Base-by-base conservation (phyloP, 2,113 vertebrate genomes). In the Todiramphus saurophagus region DNA sequence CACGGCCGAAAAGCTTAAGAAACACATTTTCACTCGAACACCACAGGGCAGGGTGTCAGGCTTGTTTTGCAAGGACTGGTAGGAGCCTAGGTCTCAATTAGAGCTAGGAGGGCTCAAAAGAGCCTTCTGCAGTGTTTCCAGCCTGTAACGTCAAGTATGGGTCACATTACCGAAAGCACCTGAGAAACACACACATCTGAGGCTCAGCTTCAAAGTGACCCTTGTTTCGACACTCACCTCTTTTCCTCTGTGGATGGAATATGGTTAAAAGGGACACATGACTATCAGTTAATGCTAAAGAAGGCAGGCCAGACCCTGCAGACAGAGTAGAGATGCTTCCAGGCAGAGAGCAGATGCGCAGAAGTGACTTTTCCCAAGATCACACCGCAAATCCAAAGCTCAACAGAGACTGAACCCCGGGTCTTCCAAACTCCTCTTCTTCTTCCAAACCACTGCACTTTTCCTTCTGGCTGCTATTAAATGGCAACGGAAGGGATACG, bases 81-180 rank as follows among this genome's bases (percentile, higher is more conserved):
- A 73, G 63, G 79, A 79, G 67, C 44, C 85, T 74, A 79, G 85
- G 69, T 93, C 86, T 94, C 89, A 86, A 46, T 94, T 93, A 93
- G 88, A 90, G 59, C 63, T 48, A n/a, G 59, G 70, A 69, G 46
- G 46, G 64, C 83, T 89, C 89, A 83, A 53, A 89, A 93, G 46
- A 95, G 64, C 73, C 63, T 74, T 90, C 33, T 89, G 89, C 73
- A 78, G 64, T 50, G 77, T 94, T 86, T 76, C 73, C 86, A 96
- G 76, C 64, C 63, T 81, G 80, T 44, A 67, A 80, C 75, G 85
- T 11, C 86, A 90, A 88, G 53, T 50, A 16, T 18, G 30, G 93
- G 46, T 89, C 63, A 37, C 20, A 70, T 70, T 70, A 66, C 83
- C 74, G 88, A 92, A 83, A 88, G 72, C 68, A 77, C 67, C 64